A percentile compares a stretch with the other conserved stretches of the same genome.
phyloP scores from a whole-genome alignment of 2,888 invertebrate species.

The Drosophila fulvimacula region DNA sequence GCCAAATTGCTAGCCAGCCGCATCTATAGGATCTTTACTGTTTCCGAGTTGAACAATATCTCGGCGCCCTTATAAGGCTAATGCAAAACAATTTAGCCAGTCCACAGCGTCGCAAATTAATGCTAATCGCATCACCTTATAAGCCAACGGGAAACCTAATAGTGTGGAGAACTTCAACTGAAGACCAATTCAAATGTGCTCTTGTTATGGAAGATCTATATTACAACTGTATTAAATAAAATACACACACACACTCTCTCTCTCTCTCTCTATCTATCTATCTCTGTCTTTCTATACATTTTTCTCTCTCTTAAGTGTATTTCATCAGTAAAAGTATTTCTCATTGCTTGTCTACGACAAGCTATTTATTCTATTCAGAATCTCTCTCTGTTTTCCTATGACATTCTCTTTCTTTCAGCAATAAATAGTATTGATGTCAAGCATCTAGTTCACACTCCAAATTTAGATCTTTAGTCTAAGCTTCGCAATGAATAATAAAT shows the following conservation, averaged over 20 bases:
- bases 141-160: conserved; percentile 27
- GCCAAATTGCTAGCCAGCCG: conserved; percentile 22
- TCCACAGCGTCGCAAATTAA: conserved; percentile 51
- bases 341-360: no score
- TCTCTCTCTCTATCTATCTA: not conserved
- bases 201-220: conserved; percentile 12
- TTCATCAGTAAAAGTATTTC: no score
- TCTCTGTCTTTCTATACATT: not conserved
- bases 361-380: no score
- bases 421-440: conserved; percentile 6
- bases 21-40: conserved; percentile 12
- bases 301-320: no score
- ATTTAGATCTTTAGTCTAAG: conserved; percentile 11
- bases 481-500: conserved; percentile 18
- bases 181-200: conserved; percentile 13
- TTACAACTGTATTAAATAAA: no score
- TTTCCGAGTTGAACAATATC: conserved; percentile 37
- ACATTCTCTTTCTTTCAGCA: not conserved
- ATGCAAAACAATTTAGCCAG: conserved; percentile 34
- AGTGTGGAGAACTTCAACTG: conserved; percentile 22
- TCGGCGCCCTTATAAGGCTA: conserved; percentile 44
- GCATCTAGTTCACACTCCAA: conserved; percentile 12
- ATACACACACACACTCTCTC: no score
- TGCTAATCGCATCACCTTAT: conserved; percentile 55
- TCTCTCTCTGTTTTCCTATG: not conserved